Evolutionary conservation across 2,888 invertebrate species (phyloP).

Genomic region (Eupeodes latifasciatus): DNA sequence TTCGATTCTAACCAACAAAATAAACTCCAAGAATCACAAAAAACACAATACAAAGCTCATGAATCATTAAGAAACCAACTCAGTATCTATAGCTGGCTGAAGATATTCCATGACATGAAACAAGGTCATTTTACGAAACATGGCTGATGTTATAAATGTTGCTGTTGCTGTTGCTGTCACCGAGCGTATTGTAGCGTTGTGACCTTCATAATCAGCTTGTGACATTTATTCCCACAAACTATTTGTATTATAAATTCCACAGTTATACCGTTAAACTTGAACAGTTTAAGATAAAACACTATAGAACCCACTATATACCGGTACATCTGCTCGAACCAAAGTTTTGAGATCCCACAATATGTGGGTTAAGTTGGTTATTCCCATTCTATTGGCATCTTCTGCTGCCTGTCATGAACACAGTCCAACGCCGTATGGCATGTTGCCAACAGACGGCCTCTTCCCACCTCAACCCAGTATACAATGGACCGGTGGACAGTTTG

Average conservation of each 20-base stretch:
- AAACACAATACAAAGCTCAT: conserved; percentile 17
- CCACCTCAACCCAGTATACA: conserved; percentile 80
- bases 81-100: not conserved
- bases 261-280: conserved; percentile 11
- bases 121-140: conserved; percentile 28
- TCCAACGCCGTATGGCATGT: conserved; percentile 79
- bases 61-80: conserved; percentile 8
- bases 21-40: not conserved
- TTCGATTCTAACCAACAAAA: not conserved
- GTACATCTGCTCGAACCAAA: not conserved
- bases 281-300: conserved; percentile 56
- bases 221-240: conserved; percentile 9
- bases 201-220: conserved; percentile 56
- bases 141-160: too few relatives aligned
- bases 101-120: conserved; percentile 45
- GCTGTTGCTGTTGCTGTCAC: not conserved
- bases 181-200: not conserved
- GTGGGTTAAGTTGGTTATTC: conserved; percentile 65
- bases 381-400: conserved; percentile 55
- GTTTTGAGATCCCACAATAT: conserved; percentile 48
- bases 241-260: conserved; percentile 58
- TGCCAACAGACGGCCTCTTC: conserved; percentile 79
- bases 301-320: not conserved
- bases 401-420: conserved; percentile 48
- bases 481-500: conserved; percentile 85